phyloP scores from a whole-genome alignment of 2,888 invertebrate genomes.

The Lasioglossum leucozonium region DNA sequence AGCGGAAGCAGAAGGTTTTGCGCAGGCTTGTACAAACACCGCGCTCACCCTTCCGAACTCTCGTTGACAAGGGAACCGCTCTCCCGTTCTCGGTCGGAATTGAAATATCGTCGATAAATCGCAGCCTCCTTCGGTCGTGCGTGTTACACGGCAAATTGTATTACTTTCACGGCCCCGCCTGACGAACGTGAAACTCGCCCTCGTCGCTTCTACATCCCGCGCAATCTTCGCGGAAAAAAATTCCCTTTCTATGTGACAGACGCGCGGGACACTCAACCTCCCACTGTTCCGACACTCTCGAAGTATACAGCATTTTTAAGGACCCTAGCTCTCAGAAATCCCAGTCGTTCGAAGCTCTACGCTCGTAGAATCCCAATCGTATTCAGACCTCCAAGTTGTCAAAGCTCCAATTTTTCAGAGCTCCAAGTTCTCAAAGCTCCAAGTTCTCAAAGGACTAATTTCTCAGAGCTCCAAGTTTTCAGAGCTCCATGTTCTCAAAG shows the following conservation, averaged over 20 bases:
- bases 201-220: not conserved
- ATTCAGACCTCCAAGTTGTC: not conserved
- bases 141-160: slow-evolving; percentile 17
- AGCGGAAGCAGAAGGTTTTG: not conserved
- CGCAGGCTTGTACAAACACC: slow-evolving; percentile 6
- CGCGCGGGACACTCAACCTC: not conserved
- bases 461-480: too few relatives aligned
- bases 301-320: not conserved
- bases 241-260: not conserved
- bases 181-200: not conserved
- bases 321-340: not conserved
- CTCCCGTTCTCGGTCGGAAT: slow-evolving; percentile 30
- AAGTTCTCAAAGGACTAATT: too few relatives aligned
- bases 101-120: slow-evolving; percentile 47
- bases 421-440: too few relatives aligned
- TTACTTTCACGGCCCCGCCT: not conserved
- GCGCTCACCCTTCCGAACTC: slow-evolving; percentile 23
- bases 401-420: not conserved
- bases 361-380: not conserved
- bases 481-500: too few relatives aligned
- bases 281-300: not conserved
- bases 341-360: not conserved
- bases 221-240: not conserved
- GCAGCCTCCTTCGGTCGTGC: slow-evolving; percentile 22
- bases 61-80: slow-evolving; percentile 46